phyloP scores from a whole-genome alignment of 1,140 invertebrate genomes.

The Brachionus plicatilis region DNA sequence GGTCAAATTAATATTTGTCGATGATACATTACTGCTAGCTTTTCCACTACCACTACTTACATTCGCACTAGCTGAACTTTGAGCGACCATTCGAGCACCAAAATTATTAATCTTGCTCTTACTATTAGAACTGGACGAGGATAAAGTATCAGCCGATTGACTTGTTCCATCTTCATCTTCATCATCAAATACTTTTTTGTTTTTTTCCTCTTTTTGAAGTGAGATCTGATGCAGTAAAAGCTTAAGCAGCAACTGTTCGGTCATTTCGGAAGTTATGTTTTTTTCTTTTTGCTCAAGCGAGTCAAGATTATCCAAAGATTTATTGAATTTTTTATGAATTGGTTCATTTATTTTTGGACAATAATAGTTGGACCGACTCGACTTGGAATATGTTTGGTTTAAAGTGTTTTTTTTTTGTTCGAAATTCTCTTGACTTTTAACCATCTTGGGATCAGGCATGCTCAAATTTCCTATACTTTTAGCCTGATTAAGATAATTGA shows the following conservation, averaged over 20 bases:
- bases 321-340: constrained; percentile 21
- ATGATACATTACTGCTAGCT: not conserved
- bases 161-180: constrained; percentile 5
- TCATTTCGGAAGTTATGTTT: not conserved
- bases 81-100: not conserved
- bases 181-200: not conserved
- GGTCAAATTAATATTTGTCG: not conserved
- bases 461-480: not conserved
- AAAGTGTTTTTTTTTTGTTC: not conserved
- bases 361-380: not conserved
- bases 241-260: constrained; percentile 27
- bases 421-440: constrained; percentile 10
- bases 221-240: constrained; percentile 29
- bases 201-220: not conserved
- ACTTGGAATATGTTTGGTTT: constrained; percentile 18
- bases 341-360: not conserved
- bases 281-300: not conserved
- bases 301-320: constrained; percentile 14
- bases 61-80: not conserved
- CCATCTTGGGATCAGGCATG: not conserved
- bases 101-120: not conserved
- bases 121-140: constrained; percentile 11
- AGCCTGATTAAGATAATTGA: constrained; percentile 3
- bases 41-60: not conserved
- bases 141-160: not conserved